Evolutionary conservation across 2,888 invertebrate species (phyloP), one percentile per base, ranked within the genome.

Genomic region (Laothoe populi): DNA sequence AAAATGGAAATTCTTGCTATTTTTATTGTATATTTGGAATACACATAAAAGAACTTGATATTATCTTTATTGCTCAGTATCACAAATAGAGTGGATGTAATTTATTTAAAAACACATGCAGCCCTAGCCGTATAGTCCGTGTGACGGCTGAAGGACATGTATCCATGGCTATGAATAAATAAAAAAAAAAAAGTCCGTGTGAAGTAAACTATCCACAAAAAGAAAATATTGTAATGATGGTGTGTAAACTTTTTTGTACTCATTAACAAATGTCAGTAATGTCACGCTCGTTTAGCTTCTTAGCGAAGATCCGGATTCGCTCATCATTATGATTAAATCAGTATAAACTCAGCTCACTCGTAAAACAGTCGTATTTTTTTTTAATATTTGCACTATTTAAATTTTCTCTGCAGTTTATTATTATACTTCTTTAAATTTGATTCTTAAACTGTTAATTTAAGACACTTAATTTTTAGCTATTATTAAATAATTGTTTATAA

Each of bases 231-330:
- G 16, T 26, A 26, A 60, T 53, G n/a, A n/a, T 31, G 38, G 49
- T 49, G 40, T 21, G 42, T 58, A 42, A 16, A 44, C 13, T 40
- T 59, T 31, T 59, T 38, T n/a, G 16, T 19, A 44, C 21, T 38
- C 38, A 40, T 42, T 38, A 19, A 26, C 21, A 31, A 24, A 40
- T 40, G 49, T 60, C 48, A 60, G n/a, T n/a, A n/a, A n/a, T n/a
- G n/a, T n/a, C n/a, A n/a, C n/a, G n/a, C n/a, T n/a, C 48, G 60
- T 49, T 38, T 23, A 40, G 45, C 38, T 10, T 5, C 4, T 23
- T 60, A 60, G 48, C 48, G 38, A n/a, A 23, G 1, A 19, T 0
- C 3, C 21, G 42, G 10, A 13, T 42, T n/a, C n/a, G n/a, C n/a
- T n/a, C 21, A 57, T 11, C 1, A 38, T 13, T 38, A 21, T 31